Percentiles rank a stretch among this genome's conserved stretches.
Conservation (phyloP, 53 echinoderm and acorn worm genomes). For the Mesocentrotus franciscanus region DNA sequence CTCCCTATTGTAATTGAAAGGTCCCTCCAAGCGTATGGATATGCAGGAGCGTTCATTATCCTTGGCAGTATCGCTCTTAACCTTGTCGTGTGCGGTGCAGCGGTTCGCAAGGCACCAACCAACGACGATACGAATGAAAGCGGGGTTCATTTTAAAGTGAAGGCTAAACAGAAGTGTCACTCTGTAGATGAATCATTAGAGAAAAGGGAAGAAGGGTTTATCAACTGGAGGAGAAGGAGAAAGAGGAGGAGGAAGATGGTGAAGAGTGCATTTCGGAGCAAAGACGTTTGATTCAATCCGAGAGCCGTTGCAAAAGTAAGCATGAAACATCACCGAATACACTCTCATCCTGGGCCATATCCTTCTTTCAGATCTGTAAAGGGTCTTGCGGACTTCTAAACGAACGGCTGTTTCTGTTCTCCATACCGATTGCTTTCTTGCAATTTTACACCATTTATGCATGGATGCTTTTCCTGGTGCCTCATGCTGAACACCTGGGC, state of each 20-base stretch:
- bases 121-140: not conserved
- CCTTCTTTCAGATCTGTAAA: not conserved
- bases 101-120: not conserved
- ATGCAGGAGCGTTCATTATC: not conserved
- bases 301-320: not conserved
- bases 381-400: not conserved
- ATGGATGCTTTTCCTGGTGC: not conserved
- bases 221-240: not conserved
- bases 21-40: not conserved
- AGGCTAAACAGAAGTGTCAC: not conserved
- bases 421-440: not conserved
- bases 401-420: not conserved
- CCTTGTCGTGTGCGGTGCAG: not conserved
- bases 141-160: not conserved
- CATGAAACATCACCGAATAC: not conserved
- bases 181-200: not conserved
- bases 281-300: not conserved
- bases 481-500: constrained; percentile 17
- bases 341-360: not conserved
- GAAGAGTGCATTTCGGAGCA: not conserved
- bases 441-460: not conserved
- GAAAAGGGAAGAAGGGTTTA: too few species aligned
- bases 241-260: not conserved
- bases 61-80: not conserved
- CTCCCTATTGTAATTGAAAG: not conserved